Base-by-base conservation (phyloP, 92 coral and sea anemone species). In the Galaxea fascicularis region DNA sequence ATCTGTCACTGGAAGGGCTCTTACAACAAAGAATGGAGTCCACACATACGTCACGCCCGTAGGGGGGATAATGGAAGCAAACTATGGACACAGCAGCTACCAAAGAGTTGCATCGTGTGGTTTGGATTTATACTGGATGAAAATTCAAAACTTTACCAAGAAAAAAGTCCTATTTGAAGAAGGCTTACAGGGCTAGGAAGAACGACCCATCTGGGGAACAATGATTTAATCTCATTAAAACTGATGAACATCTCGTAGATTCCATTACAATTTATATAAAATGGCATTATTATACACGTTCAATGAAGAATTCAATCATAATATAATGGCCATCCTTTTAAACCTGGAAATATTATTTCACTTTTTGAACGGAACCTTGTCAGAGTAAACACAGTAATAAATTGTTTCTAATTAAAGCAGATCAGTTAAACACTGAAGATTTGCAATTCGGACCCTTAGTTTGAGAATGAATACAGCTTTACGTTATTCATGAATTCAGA, bases 1-100 rank as follows among this genome's bases (percentile, higher is more conserved):
- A 24, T 83, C 25, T 59, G 71, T n/a, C 74, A 83, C 74, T 83
- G 82, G 81, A 83, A 83, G 56, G 88, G 88, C 17, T 54, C 71
- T 16, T 83, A 83, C 45, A 83, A 83, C 58, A 83, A 72, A 51
- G 35, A 47, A 16, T 83, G 80, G 87, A 64, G 26, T 22, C 80
- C 72, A 11, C 73, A 73, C 21, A 56, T 26, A 35, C 13, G 31
- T 9, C 78, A 25, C 3, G 53, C 53, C 21, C n/a, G 49, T 14
- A 10, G 75, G 22, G 67, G 28, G 9, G 56, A 8, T 16, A 4
- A 12, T 10, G n/a, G 16, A 0, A 29, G 46, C 18, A 8, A 39
- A 10, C 85, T 58, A 3, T 81, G 85, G 85, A 68, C 77, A 45
- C 41, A 81, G 31, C 21, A 46, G 12, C 77, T 82, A 2, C 66